Evolutionary conservation across 1,140 invertebrate genomes (phyloP).

Genomic region (Globodera ellingtonae): DNA sequence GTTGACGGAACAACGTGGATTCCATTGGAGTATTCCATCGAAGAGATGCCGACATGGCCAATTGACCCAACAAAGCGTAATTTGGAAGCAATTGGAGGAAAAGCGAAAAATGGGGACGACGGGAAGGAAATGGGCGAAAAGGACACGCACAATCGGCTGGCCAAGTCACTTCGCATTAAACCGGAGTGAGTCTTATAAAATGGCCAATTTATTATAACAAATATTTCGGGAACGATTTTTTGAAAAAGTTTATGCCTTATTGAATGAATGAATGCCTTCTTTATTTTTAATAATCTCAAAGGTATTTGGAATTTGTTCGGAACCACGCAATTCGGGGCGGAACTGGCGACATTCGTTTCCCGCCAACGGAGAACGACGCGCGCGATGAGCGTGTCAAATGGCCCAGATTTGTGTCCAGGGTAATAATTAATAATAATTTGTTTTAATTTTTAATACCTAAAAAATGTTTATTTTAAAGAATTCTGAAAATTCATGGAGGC

Average conservation of each 20-base stretch:
- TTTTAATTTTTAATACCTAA: no score
- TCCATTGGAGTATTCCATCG: conserved; percentile 10
- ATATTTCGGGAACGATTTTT: no score
- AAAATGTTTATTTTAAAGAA: background rate
- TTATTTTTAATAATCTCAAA: background rate
- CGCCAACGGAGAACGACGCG: background rate
- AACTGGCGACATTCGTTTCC: conserved; percentile 8
- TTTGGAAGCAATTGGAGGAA: background rate
- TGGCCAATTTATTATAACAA: no score
- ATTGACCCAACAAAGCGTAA: background rate
- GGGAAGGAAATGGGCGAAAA: background rate
- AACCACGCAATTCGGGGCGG: conserved; percentile 5
- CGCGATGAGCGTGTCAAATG: conserved; percentile 2
- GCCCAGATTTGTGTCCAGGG: background rate
- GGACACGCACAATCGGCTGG: conserved; percentile 1
- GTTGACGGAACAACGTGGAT: background rate
- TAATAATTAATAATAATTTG: background rate
- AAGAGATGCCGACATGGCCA: conserved; percentile 5
- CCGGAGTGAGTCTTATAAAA: background rate
- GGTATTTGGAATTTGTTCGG: conserved; percentile 1
- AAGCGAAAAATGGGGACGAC: background rate
- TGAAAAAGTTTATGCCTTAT: no score
- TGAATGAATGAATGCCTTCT: no score
- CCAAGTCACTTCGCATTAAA: background rate
- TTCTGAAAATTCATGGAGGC: background rate